A percentile compares a stretch with the other conserved stretches of the same genome.
Conservation (phyloP, 1,140 invertebrate species). For the Ceratitis capitata region DNA sequence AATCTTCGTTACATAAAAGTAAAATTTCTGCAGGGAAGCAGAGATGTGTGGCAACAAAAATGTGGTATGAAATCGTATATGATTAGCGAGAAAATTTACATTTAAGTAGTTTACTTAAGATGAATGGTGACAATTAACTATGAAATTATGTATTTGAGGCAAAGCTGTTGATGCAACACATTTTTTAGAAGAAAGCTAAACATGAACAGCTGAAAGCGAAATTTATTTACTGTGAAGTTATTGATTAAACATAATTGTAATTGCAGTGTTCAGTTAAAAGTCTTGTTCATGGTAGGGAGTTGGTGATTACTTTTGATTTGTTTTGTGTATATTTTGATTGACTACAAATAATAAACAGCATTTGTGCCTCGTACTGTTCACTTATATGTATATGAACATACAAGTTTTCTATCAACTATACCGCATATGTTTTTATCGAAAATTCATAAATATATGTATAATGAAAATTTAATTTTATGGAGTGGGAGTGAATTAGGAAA, state of each 20-base stretch:
- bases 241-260: neutral
- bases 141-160: neutral
- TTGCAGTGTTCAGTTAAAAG: neutral
- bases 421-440: too few species aligned
- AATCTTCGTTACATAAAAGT: neutral
- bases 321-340: too few species aligned
- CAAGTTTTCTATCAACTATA: too few species aligned
- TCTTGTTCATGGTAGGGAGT: too few species aligned
- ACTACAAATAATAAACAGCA: too few species aligned
- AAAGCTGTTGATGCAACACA: neutral
- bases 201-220: neutral
- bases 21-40: neutral
- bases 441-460: too few species aligned
- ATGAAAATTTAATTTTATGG: too few species aligned
- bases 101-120: neutral
- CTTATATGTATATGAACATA: too few species aligned
- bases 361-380: too few species aligned
- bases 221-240: neutral
- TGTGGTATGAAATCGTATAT: neutral
- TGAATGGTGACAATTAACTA: neutral
- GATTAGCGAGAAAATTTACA: slow-evolving; percentile 4
- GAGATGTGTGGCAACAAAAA: neutral
- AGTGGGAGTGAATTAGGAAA: too few species aligned
- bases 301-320: too few species aligned
- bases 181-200: slow-evolving; percentile 4